Conservation (phyloP, 92 coral and sea anemone species). For the Parazoanthus darwini region DNA sequence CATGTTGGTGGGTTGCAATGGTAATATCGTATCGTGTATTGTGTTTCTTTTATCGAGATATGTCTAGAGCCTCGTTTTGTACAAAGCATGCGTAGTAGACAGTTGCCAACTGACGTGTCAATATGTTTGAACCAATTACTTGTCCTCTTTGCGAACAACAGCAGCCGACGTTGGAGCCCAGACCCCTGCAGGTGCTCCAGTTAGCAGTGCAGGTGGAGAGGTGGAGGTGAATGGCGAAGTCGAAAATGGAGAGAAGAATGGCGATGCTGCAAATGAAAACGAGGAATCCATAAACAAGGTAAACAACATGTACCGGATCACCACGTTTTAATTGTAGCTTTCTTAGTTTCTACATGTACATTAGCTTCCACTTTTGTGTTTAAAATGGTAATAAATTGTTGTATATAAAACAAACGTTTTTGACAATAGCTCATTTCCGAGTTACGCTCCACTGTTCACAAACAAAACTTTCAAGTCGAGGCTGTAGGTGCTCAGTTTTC, state of each 20-base stretch:
- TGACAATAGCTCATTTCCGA: too few relatives aligned
- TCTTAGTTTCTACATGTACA: not conserved
- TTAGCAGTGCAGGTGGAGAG: constrained; percentile 48
- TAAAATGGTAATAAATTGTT: too few relatives aligned
- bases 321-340: not conserved
- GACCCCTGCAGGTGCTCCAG: constrained; percentile 15
- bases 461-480: too few relatives aligned
- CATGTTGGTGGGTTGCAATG: too few relatives aligned
- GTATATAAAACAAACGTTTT: too few relatives aligned
- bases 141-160: not conserved
- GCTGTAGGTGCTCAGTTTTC: too few relatives aligned
- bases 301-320: not conserved
- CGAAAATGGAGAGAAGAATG: constrained; percentile 42
- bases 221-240: constrained; percentile 57
- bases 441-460: too few relatives aligned
- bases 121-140: too few relatives aligned
- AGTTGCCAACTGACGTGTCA: not conserved
- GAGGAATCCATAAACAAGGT: constrained; percentile 27
- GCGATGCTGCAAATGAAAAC: constrained; percentile 11
- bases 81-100: not conserved
- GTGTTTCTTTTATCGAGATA: too few relatives aligned
- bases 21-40: too few relatives aligned
- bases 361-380: too few relatives aligned
- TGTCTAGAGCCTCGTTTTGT: not conserved
- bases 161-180: constrained; percentile 28